A percentile compares a stretch with the other conserved stretches of the same genome.
Evolutionary conservation across 2,113 vertebrate species (phyloP).

Genomic region (Ramphastos sulfuratus): DNA sequence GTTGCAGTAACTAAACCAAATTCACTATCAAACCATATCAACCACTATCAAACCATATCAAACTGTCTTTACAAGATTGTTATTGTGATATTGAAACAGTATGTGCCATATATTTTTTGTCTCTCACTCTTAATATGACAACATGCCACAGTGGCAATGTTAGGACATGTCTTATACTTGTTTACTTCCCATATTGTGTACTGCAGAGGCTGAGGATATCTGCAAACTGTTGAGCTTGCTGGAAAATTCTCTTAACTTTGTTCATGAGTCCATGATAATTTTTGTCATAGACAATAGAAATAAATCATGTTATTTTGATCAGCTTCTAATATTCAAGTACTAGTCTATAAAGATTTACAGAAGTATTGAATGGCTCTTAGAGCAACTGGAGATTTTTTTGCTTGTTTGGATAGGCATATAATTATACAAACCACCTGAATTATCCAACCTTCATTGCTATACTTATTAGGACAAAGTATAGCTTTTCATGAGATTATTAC

Average conservation of each 20-base stretch:
- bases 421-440: not conserved
- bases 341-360: not conserved
- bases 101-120: fast-evolving
- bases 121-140: not conserved
- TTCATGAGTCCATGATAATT: not conserved
- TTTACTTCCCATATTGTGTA: not conserved
- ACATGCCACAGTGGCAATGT: fast-evolving
- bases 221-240: not conserved
- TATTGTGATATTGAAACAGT: not conserved
- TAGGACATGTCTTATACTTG: not conserved
- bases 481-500: not conserved
- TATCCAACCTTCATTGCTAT: not conserved
- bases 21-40: too few species aligned
- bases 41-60: not conserved
- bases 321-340: not conserved
- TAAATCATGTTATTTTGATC: not conserved
- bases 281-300: not conserved
- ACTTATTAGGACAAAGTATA: not conserved
- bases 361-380: not conserved
- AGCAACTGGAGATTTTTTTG: not conserved
- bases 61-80: not conserved
- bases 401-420: not conserved
- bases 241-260: not conserved
- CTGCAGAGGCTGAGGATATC: not conserved
- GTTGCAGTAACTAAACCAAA: not conserved